Conservation (phyloP, 2,888 invertebrate genomes). For the Rhorus exstirpatorius region DNA sequence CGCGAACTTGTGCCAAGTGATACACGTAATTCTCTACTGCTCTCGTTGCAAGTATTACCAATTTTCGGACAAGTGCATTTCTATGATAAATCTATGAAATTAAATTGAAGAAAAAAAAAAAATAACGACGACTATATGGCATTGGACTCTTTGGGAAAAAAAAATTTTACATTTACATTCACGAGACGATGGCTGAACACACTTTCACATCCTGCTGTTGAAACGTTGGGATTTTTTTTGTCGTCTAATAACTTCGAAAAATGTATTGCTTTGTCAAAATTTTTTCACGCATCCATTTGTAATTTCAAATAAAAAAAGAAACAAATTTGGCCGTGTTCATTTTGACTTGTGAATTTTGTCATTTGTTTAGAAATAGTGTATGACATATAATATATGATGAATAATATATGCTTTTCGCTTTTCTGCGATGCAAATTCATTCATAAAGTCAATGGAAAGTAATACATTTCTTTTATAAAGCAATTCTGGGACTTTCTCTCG, state of each 20-base stretch:
- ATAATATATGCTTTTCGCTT: neutral
- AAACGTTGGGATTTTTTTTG: conserved; percentile 31
- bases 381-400: neutral
- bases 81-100: neutral
- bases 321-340: neutral
- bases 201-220: conserved; percentile 70
- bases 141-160: neutral
- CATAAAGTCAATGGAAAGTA: conserved; percentile 33
- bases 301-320: neutral
- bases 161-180: conserved; percentile 52
- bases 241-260: neutral
- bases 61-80: conserved; percentile 26
- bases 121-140: neutral
- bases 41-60: conserved; percentile 23
- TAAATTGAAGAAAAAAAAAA: conserved; percentile 32
- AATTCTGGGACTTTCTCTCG: conserved; percentile 70
- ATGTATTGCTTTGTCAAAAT: neutral
- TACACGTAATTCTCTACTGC: conserved; percentile 6
- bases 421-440: neutral
- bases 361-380: neutral
- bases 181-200: conserved; percentile 11
- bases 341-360: neutral
- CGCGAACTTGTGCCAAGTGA: conserved; percentile 44
- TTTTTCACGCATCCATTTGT: neutral
- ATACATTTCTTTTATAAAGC: conserved; percentile 62